These are phyloP conservation scores for Molorchus minor DNA, from an alignment of 2,888 invertebrate species.

Conservation along the genomic window DNA sequence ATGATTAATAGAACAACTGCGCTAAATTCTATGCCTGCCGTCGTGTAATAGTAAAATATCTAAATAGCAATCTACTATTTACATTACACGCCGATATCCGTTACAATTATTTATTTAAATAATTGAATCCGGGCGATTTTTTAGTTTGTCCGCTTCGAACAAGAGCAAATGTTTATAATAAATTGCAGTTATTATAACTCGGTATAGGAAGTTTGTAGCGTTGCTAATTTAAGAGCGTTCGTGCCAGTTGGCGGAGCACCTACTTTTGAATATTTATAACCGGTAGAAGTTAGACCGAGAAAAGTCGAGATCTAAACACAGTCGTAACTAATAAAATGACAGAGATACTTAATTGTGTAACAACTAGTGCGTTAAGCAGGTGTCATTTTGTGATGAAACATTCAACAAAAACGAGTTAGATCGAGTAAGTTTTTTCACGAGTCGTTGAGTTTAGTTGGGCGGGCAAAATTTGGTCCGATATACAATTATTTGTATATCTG, in stretches of 20 bases:
- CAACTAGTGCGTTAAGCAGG: no score
- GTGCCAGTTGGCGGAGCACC: background rate
- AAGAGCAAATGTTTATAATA: slow-evolving; percentile 1
- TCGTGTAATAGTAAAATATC: slow-evolving; percentile 3
- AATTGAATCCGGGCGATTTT: slow-evolving; percentile 4
- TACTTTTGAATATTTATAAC: background rate
- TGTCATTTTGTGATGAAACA: no score
- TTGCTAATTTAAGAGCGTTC: background rate
- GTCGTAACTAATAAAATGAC: background rate
- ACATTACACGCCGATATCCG: slow-evolving; percentile 14
- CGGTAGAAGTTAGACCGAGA: background rate
- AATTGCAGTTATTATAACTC: background rate
- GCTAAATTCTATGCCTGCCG: slow-evolving; percentile 5
- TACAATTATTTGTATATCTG: no score
- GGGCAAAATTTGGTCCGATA: no score
- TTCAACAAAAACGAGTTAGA: no score
- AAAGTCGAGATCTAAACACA: background rate
- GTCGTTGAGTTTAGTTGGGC: no score
- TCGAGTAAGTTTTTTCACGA: no score
- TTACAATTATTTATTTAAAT: slow-evolving; percentile 21
- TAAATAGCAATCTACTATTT: slow-evolving; percentile 6
- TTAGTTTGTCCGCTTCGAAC: background rate
- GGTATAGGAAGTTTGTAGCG: background rate
- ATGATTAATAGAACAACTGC: slow-evolving; percentile 31
- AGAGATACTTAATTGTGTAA: no score